Evolutionary conservation across 2,797 vertebrate species (phyloP).

Genomic region (Microctenopoma steveboyesi): DNA sequence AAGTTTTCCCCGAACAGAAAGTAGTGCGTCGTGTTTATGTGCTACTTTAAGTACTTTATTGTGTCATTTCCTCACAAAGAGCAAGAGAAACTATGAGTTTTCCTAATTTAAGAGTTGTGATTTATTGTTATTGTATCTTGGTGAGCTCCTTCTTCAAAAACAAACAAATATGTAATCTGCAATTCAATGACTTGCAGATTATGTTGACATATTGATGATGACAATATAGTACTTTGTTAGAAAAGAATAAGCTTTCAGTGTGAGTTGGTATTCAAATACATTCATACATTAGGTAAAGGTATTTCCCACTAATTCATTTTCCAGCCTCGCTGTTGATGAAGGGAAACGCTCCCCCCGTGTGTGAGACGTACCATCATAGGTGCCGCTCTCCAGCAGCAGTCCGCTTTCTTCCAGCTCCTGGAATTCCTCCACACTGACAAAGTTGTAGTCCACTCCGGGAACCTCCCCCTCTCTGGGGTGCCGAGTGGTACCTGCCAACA

Average conservation of each 20-base stretch:
- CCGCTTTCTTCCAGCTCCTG: conserved; percentile 95
- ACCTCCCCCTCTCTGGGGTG: conserved; percentile 97
- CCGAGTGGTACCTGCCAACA: conserved; percentile 92
- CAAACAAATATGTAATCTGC: background rate
- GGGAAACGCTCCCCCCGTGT: background rate
- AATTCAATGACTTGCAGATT: background rate
- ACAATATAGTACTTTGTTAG: background rate
- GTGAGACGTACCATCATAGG: conserved; percentile 90
- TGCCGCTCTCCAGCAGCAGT: conserved; percentile 97
- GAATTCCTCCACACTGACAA: conserved; percentile 97
- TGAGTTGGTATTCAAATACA: too few species aligned
- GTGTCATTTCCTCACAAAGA: background rate
- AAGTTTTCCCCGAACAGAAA: background rate
- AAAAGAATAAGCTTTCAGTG: background rate
- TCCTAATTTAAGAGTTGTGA: background rate
- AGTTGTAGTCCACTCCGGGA: conserved; percentile 98
- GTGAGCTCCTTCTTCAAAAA: background rate
- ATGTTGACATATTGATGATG: too few species aligned
- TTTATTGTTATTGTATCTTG: background rate
- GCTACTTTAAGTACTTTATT: background rate
- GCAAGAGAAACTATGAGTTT: background rate
- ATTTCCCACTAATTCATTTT: too few species aligned
- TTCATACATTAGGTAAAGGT: background rate
- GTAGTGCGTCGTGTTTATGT: background rate
- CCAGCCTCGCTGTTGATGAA: too few species aligned